Evolutionary conservation across 2,797 vertebrate species (phyloP).

Genomic region (Austrolebias charrua): DNA sequence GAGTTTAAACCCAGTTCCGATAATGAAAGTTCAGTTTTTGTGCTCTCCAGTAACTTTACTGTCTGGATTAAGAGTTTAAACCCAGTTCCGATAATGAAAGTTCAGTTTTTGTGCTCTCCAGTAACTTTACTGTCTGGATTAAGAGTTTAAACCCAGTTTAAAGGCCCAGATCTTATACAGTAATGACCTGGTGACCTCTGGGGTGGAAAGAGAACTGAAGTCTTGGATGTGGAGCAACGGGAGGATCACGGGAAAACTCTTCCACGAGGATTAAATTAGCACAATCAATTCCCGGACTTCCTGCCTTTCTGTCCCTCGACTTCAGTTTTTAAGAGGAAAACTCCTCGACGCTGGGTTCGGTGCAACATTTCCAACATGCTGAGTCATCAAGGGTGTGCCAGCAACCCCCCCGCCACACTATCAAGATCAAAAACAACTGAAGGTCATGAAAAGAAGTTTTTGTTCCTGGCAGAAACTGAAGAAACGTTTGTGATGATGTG

Average conservation of each 20-base stretch:
- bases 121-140: neutral
- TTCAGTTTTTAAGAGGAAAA: conserved; percentile 25
- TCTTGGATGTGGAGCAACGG: neutral
- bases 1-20: conserved; percentile 1
- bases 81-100: conserved; percentile 3
- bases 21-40: neutral
- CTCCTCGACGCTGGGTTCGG: conserved; percentile 2
- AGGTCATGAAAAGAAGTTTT: conserved; percentile 22
- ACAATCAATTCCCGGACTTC: conserved; percentile 4
- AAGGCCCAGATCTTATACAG: neutral
- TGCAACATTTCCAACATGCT: conserved; percentile 27
- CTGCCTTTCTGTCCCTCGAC: neutral
- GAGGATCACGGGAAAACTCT: conserved; percentile 11
- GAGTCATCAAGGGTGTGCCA: conserved; percentile 25
- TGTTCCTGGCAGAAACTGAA: neutral
- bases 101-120: too few species aligned
- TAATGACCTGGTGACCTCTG: neutral
- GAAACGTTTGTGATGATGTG: neutral
- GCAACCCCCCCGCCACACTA: conserved; percentile 6
- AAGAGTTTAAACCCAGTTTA: conserved; percentile 8
- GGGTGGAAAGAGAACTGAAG: neutral
- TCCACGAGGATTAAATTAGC: conserved; percentile 1
- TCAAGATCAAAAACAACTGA: conserved; percentile 24
- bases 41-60: neutral
- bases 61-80: conserved; percentile 7